A percentile compares a stretch with the other conserved stretches of the same genome.
phyloP scores from a whole-genome alignment of 2,797 vertebrate species.

The Gephyroberyx darwinii region DNA sequence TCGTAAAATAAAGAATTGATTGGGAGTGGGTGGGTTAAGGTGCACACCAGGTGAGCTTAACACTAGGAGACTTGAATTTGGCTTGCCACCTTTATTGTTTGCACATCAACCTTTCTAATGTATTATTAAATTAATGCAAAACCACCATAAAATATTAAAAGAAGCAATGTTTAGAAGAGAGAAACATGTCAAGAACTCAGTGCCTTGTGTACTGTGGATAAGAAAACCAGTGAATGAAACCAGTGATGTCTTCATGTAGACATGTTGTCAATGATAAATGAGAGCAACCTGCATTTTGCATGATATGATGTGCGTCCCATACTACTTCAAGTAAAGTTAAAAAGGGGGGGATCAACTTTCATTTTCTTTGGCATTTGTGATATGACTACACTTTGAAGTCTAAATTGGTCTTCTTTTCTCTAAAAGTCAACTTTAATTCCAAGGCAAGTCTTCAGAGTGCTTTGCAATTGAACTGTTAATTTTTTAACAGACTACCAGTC shows the following conservation, averaged over 20 bases:
- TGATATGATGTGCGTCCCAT: neutral
- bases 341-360: neutral
- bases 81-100: too few relatives aligned
- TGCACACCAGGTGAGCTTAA: too few relatives aligned
- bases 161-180: neutral
- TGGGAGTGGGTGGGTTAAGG: too few relatives aligned
- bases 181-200: neutral
- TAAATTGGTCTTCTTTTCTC: slow-evolving; percentile 22
- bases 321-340: neutral
- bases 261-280: neutral
- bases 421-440: slow-evolving; percentile 34
- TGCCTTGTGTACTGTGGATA: neutral
- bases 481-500: neutral
- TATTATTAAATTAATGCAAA: too few relatives aligned
- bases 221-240: neutral
- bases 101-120: too few relatives aligned
- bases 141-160: neutral
- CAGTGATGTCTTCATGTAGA: neutral
- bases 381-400: slow-evolving; percentile 13
- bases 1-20: too few relatives aligned
- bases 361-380: slow-evolving; percentile 31
- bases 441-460: slow-evolving; percentile 9
- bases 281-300: too few relatives aligned
- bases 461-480: slow-evolving; percentile 11
- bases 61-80: too few relatives aligned